Evolutionary conservation across 2,797 vertebrate species (phyloP), one percentile per base, ranked within the genome.

Genomic region (Nyctalus aviator): DNA sequence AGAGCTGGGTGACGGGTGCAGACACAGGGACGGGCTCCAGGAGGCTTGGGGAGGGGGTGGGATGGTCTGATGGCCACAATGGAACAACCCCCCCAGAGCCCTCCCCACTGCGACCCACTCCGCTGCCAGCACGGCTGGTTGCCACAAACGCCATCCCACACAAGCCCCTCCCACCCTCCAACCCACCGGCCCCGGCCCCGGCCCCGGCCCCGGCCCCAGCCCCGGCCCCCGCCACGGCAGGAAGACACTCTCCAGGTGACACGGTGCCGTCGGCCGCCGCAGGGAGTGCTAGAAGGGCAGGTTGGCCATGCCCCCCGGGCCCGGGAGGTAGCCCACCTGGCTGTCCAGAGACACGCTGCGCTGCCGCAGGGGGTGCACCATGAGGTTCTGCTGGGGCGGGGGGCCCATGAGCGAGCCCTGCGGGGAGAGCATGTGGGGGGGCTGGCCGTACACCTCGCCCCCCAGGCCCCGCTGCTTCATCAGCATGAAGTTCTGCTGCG

Each of bases 401-500:
- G 99, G 99, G 37, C 97, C 99, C 98, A 99, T 99, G 97, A 99
- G 99, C 64, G 99, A 98, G 95, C 99, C 99, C 97, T 99, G 99
- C 21, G 99, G 99, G 96, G 99, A 99, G 96, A 99, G 98, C 97
- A 99, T 98, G 91, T 99, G 98, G 64, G 99, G 99, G 57, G 99
- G 98, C 95, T 99, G 99, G 95, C 98, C 98, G 48, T 99, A 99
- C 95, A 99, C 99, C 96, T 99, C 99, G 11, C 99, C 99, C n/a
- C 99, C 98, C 97, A 99, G 98, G 91, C 98, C 98, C 93, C 99
- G 98, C 96, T 99, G 99, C 97, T 99, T 99, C 99, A 99, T 99
- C 98, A 99, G 99, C 99, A 99, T 99, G 97, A 99, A 99, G 98
- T 99, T 99, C 97, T 99, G 99, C 98, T 99, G 99, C 92, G 99